Percentiles rank a stretch among this genome's conserved stretches.
Conservation (phyloP, 2,113 vertebrate genomes). For the Pleuronectes platessa region DNA sequence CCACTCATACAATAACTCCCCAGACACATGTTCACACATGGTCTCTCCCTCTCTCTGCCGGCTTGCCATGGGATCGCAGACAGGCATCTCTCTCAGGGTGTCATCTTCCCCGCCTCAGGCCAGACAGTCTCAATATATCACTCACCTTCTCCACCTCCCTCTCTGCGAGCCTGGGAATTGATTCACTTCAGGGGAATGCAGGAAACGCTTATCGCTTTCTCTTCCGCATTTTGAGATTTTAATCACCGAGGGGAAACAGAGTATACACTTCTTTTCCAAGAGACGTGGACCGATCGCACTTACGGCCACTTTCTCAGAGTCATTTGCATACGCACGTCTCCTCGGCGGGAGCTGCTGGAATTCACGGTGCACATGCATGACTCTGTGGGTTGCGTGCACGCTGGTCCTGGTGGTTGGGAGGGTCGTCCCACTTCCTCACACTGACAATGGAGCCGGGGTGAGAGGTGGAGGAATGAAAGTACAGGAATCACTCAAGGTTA, state of each 20-base stretch:
- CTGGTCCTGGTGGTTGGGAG: conserved; percentile 18
- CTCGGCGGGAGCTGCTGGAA: not conserved
- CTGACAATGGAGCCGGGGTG: conserved; percentile 61
- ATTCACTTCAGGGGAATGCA: conserved; percentile 31
- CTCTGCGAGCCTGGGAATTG: conserved; percentile 66
- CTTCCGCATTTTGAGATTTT: conserved; percentile 22
- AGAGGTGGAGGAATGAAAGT: conserved; percentile 64
- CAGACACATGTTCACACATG: not conserved
- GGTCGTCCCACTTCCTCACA: conserved; percentile 60
- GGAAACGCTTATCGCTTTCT: conserved; percentile 22
- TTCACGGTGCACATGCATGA: not conserved
- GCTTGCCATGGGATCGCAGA: conserved; percentile 25
- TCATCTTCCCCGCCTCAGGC: conserved; percentile 69
- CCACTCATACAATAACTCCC: not conserved
- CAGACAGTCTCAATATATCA: conserved; percentile 44
- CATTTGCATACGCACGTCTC: not conserved
- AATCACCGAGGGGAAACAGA: conserved; percentile 33
- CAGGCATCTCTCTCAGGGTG: conserved; percentile 67
- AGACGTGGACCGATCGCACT: not conserved
- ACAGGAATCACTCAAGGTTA: conserved; percentile 53
- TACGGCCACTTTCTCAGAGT: not conserved
- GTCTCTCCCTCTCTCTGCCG: not conserved
- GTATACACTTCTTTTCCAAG: not conserved
- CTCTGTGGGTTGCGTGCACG: not conserved
- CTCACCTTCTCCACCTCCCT: conserved; percentile 35